phyloP scores from a whole-genome alignment of 2,113 vertebrate species.

The Ageneiosus marmoratus region DNA sequence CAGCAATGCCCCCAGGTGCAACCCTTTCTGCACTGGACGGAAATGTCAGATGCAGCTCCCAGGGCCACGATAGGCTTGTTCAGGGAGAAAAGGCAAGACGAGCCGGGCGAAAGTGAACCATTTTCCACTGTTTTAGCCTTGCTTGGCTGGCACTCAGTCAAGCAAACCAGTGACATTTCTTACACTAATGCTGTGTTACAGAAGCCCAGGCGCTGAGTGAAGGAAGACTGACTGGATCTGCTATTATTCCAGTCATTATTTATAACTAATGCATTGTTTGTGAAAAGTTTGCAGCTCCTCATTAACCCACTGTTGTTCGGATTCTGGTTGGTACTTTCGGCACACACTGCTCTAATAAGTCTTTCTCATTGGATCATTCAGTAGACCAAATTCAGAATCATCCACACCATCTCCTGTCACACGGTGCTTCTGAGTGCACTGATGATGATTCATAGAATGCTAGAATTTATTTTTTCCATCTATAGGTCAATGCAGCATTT shows the following conservation, averaged over 20 bases:
- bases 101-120: constrained; percentile 38
- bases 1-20: constrained; percentile 17
- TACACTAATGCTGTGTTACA: constrained; percentile 36
- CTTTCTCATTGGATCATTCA: neutral
- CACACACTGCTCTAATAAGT: neutral
- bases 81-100: constrained; percentile 48
- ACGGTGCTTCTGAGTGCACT: neutral
- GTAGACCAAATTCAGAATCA: neutral
- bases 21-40: constrained; percentile 18
- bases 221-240: neutral
- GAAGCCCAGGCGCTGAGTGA: constrained; percentile 39
- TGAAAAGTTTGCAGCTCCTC: neutral
- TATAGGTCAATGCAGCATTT: neutral
- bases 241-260: neutral
- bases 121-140: constrained; percentile 56
- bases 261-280: constrained; percentile 1
- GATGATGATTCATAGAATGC: neutral
- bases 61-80: constrained; percentile 35
- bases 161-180: constrained; percentile 71
- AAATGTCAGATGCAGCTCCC: constrained; percentile 58
- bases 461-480: neutral
- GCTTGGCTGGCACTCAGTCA: constrained; percentile 65
- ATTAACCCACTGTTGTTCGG: neutral
- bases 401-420: neutral
- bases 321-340: neutral